Base-by-base conservation (phyloP, 1,140 invertebrate genomes). In the Pararge aegeria region DNA sequence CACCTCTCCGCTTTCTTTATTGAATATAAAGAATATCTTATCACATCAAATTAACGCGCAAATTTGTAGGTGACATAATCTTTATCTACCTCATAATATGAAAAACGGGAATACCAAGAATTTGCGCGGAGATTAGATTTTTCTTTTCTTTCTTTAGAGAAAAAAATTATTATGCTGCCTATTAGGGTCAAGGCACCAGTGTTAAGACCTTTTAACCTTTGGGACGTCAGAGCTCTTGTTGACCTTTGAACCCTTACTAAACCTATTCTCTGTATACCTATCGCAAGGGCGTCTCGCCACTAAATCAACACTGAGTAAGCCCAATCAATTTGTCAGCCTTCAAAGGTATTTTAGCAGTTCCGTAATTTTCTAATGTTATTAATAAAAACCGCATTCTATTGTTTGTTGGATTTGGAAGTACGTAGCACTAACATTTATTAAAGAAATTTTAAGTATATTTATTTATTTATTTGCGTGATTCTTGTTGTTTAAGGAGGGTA, bases 161-260 rank as follows among this genome's bases (percentile, higher is more conserved):
- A n/a, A n/a, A n/a, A n/a, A n/a, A n/a, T n/a, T n/a, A n/a, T n/a
- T n/a, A n/a, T n/a, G n/a, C n/a, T n/a, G n/a, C n/a, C n/a, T n/a
- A n/a, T n/a, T 1, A 20, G 1, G 7, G 2, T 46, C 20, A 46
- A 21, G 12, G 44, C 13, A 42, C 2, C 18, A 10, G 40, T 15
- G 40, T 4, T 18, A 5, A 42, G 19, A 46, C 44, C 44, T 46
- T 46, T 46, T 21, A 46, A 46, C 44, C 44, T 46, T 46, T 4
- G 2, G 4, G 21, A 46, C 15, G 15, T 21, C 12, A 24, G 44
- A 24, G 44, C 44, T 21, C 44, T 46, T 21, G 12, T 15, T 46
- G 44, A 46, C 44, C 44, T 46, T 46, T 46, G 44, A 46, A 10
- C 44, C 19, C 1, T 24, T 5, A 42, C 21, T 50, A 15, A 50